Evolutionary conservation across 53 echinoderm and acorn worm genomes (phyloP).

Genomic region (Echinarachnius parma): DNA sequence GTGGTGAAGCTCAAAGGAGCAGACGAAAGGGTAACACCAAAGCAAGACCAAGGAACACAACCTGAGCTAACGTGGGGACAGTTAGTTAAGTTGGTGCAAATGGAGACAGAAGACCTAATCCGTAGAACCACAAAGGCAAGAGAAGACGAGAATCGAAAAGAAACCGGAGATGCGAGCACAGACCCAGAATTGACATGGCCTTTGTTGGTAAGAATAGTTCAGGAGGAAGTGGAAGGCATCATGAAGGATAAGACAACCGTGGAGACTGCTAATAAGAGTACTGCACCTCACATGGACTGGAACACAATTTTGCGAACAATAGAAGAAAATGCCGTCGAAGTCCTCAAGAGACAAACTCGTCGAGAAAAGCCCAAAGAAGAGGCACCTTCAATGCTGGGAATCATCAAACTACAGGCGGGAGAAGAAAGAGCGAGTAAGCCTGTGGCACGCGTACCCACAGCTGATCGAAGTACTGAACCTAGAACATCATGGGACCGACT

Average conservation of each 20-base stretch:
- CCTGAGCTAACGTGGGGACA: slow-evolving; percentile 48
- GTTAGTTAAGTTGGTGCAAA: slow-evolving; percentile 41
- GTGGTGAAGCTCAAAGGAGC: slow-evolving; percentile 12
- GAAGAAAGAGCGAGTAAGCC: slow-evolving; percentile 4
- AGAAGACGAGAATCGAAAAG: slow-evolving; percentile 8
- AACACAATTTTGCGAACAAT: slow-evolving; percentile 31
- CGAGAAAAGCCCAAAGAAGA: slow-evolving; percentile 18
- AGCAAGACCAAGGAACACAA: slow-evolving; percentile 25
- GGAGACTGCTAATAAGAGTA: slow-evolving; percentile 37
- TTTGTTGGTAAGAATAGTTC: slow-evolving; percentile 26
- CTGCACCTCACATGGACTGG: slow-evolving; percentile 49
- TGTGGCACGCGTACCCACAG: background rate
- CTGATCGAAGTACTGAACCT: slow-evolving; percentile 48
- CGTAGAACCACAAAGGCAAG: slow-evolving; percentile 18
- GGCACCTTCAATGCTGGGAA: slow-evolving; percentile 22
- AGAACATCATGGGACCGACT: slow-evolving; percentile 44
- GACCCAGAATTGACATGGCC: slow-evolving; percentile 32
- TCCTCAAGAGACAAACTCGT: slow-evolving; percentile 16
- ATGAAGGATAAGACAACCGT: slow-evolving; percentile 12
- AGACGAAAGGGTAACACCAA: slow-evolving; percentile 13
- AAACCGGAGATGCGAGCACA: slow-evolving; percentile 16
- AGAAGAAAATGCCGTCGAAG: slow-evolving; percentile 42
- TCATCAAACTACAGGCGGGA: slow-evolving; percentile 50
- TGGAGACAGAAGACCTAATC: slow-evolving; percentile 50
- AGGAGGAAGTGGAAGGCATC: slow-evolving; percentile 36